Evolutionary conservation across 2,113 vertebrate species (phyloP), one percentile per base, ranked within the genome.

Genomic region (Otus sunia): DNA sequence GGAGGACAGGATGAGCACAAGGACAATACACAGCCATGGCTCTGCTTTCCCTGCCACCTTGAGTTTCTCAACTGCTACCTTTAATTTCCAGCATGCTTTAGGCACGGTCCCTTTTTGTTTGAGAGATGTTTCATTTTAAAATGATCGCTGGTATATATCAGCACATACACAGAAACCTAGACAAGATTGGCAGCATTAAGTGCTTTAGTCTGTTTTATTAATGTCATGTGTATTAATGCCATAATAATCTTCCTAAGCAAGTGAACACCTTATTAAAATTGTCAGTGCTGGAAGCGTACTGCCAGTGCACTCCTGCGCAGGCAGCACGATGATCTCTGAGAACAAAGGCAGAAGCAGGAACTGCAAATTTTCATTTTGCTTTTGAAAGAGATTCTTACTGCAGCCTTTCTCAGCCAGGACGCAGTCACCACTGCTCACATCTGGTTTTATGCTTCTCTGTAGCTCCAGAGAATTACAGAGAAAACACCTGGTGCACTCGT

Each of bases 221-320:
- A 84, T 36, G 41, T 58, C 63, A 32, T 34, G 50, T 47, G 59
- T 50, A 74, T 92, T 92, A 96, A 81, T 34, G 72, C 59, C 93
- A 55, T 4, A 67, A 91, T 94, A 86, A 92, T 63, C 94, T 60
- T n/a, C 76, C 83, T 74, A 76, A 92, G 86, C 59, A 86, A 94
- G 55, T 20, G 41, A 94, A 73, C 67, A 79, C 45, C 63, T 86
- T 45, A 88, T 69, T 90, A 68, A 71, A 63, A 41, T 7, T 60
- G 41, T 45, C 95, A 71, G 10, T 17, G 45, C 0, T 84, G 85
- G 73, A 60, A 34, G 21, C 0, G 6, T 13, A 18, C 23, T n/a
- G 52, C 27, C 22, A 29, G 36, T 3, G 1, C 5, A 2, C 22
- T 32, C 39, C 53, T 32, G 30, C 2, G 2, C 52, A 36, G 56